These are phyloP conservation scores for Drosophila subobscura DNA, from an alignment of 1,140 invertebrate species.

Conservation along the genomic window DNA sequence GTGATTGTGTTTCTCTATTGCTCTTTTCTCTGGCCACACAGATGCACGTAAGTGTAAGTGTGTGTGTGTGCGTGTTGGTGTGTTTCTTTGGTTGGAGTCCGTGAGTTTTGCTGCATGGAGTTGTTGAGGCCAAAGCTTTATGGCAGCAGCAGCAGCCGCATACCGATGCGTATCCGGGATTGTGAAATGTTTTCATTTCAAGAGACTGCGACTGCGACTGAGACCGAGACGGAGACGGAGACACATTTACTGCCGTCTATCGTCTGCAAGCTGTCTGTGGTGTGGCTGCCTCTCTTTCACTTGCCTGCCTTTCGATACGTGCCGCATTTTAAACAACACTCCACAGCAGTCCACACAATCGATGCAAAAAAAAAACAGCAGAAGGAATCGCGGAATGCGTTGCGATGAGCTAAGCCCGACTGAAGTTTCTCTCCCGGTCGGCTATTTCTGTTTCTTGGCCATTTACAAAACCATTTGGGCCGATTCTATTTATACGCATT, in stretches of 20 bases:
- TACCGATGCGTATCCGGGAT: slow-evolving; percentile 81
- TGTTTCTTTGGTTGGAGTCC: slow-evolving; percentile 16
- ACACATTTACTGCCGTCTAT: slow-evolving; percentile 65
- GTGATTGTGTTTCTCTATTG: slow-evolving; percentile 29
- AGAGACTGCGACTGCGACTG: slow-evolving; percentile 24
- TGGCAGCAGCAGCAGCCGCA: slow-evolving; percentile 59
- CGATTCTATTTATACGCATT: slow-evolving; percentile 61
- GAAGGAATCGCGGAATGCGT: slow-evolving; percentile 42
- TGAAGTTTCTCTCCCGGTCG: slow-evolving; percentile 52
- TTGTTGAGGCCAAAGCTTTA: slow-evolving; percentile 59
- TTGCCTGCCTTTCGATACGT: slow-evolving; percentile 60
- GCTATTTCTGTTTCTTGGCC: slow-evolving; percentile 51
- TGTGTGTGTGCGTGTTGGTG: slow-evolving; percentile 25
- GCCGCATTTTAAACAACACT: slow-evolving; percentile 73
- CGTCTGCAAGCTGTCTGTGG: slow-evolving; percentile 71
- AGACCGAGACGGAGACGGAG: slow-evolving; percentile 12
- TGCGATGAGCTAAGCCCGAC: slow-evolving; percentile 42
- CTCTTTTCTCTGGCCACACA: slow-evolving; percentile 29
- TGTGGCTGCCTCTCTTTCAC: slow-evolving; percentile 44
- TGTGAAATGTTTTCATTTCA: slow-evolving; percentile 80
- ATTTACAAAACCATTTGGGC: slow-evolving; percentile 27
- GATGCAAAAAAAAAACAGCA: too few relatives aligned
- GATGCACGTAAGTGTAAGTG: not conserved
- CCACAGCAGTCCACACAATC: slow-evolving; percentile 45
- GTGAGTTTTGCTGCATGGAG: slow-evolving; percentile 35